phyloP scores from a whole-genome alignment of 2,888 invertebrate species.

The Eulithis prunata region DNA sequence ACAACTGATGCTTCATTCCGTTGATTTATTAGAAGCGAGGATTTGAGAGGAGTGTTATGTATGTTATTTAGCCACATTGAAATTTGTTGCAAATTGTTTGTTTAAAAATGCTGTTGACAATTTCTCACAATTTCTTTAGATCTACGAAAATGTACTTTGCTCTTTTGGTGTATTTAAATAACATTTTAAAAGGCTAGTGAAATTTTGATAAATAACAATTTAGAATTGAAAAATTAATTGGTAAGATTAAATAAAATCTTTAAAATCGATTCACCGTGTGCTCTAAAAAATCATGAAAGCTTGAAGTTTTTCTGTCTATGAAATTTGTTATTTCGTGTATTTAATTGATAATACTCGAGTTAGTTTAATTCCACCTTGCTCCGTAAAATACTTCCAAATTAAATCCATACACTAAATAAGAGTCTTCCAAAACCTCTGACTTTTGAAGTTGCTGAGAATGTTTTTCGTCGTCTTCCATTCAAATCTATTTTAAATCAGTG shows the following conservation, averaged over 20 bases:
- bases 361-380: not conserved
- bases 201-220: slow-evolving; percentile 81
- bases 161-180: slow-evolving; percentile 74
- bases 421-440: slow-evolving; percentile 6
- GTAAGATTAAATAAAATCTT: slow-evolving; percentile 65
- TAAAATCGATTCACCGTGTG: slow-evolving; percentile 49
- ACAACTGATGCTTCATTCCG: slow-evolving; percentile 43
- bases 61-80: slow-evolving; percentile 10
- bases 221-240: slow-evolving; percentile 77
- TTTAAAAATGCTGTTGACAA: slow-evolving; percentile 41
- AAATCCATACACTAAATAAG: not conserved
- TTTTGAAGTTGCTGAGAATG: not conserved
- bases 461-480: slow-evolving; percentile 3
- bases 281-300: slow-evolving; percentile 34
- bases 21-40: slow-evolving; percentile 48
- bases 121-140: slow-evolving; percentile 53
- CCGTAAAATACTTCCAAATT: not conserved
- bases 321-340: slow-evolving; percentile 15
- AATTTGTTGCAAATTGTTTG: slow-evolving; percentile 4
- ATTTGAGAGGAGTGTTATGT: slow-evolving; percentile 48
- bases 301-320: slow-evolving; percentile 29
- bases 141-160: slow-evolving; percentile 72
- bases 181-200: slow-evolving; percentile 83
- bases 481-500: not conserved
- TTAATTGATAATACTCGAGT: not conserved